Percentiles rank a stretch among this genome's conserved stretches.
Evolutionary conservation across 2,888 invertebrate species (phyloP).

Genomic region (Fragum fragum): DNA sequence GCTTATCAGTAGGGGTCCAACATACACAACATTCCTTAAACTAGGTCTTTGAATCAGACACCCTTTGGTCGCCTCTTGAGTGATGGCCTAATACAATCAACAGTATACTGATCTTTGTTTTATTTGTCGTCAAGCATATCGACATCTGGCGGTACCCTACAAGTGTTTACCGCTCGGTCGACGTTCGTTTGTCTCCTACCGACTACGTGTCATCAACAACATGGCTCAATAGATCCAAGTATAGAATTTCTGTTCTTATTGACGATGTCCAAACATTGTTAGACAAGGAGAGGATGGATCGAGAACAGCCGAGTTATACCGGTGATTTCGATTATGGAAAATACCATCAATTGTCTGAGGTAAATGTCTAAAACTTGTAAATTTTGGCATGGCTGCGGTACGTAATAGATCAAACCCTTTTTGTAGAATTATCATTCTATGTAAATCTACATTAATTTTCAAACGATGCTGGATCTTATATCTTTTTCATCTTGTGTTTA

Average conservation of each 20-base stretch:
- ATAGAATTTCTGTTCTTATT: slow-evolving; percentile 42
- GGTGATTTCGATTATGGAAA: slow-evolving; percentile 64
- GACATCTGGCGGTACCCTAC: slow-evolving; percentile 55
- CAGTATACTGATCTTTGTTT: no score
- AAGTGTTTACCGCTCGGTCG: slow-evolving; percentile 36
- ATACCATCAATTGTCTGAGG: slow-evolving; percentile 69
- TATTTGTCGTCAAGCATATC: slow-evolving; percentile 34
- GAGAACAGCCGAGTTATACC: neutral
- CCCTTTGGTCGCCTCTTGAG: no score
- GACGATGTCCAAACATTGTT: slow-evolving; percentile 64
- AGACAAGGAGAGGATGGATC: slow-evolving; percentile 35
- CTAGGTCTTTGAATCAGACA: no score
- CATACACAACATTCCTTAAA: no score
- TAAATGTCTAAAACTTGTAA: slow-evolving; percentile 35
- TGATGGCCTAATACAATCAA: no score
- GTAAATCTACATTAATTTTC: no score
- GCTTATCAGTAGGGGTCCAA: no score
- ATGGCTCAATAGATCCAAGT: slow-evolving; percentile 28
- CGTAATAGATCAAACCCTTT: no score
- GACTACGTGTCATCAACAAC: slow-evolving; percentile 36
- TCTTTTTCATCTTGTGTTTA: no score
- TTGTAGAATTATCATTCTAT: no score
- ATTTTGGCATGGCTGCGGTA: no score
- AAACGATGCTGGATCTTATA: no score
- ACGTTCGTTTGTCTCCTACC: slow-evolving; percentile 37